Conservation (phyloP, 1,140 invertebrate species). For the Batillaria attramentaria region DNA sequence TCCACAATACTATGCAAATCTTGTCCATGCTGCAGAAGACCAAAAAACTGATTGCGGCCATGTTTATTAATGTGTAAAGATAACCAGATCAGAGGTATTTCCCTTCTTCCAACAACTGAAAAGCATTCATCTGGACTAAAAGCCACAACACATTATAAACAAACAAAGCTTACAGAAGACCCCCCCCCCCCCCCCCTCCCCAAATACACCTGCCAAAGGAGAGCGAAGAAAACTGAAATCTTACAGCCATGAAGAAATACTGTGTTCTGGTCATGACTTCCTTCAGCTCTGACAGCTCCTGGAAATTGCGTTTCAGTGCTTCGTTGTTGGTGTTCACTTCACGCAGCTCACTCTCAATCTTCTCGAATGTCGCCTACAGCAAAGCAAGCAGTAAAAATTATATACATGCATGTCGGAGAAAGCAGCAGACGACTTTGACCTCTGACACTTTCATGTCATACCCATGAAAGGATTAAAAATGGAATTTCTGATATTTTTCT, state of each 20-base stretch:
- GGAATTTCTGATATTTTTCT: too few relatives aligned
- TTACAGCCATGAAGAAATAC: constrained; percentile 94
- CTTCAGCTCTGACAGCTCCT: constrained; percentile 93
- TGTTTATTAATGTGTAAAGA: not conserved
- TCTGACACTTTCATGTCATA: too few relatives aligned
- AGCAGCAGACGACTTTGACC: too few relatives aligned
- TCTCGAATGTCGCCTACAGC: constrained; percentile 67
- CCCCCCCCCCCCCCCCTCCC: too few relatives aligned
- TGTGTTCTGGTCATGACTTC: constrained; percentile 96
- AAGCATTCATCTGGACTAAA: not conserved
- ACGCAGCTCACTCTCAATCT: constrained; percentile 68
- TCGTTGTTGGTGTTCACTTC: constrained; percentile 91
- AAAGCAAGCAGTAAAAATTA: too few relatives aligned
- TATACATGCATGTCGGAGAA: too few relatives aligned
- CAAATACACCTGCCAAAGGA: too few relatives aligned
- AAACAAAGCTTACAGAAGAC: not conserved
- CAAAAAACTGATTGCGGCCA: too few relatives aligned
- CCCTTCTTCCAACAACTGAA: not conserved
- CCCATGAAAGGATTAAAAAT: too few relatives aligned
- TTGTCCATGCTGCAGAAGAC: constrained; percentile 45
- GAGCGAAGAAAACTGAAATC: constrained; percentile 18
- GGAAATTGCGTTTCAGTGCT: constrained; percentile 92
- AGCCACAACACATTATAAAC: not conserved
- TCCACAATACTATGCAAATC: constrained; percentile 56
- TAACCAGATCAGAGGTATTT: not conserved